Percentiles rank a stretch among this genome's conserved stretches.
phyloP scores from a whole-genome alignment of 1,140 invertebrate genomes.

The Homarus americanus region DNA sequence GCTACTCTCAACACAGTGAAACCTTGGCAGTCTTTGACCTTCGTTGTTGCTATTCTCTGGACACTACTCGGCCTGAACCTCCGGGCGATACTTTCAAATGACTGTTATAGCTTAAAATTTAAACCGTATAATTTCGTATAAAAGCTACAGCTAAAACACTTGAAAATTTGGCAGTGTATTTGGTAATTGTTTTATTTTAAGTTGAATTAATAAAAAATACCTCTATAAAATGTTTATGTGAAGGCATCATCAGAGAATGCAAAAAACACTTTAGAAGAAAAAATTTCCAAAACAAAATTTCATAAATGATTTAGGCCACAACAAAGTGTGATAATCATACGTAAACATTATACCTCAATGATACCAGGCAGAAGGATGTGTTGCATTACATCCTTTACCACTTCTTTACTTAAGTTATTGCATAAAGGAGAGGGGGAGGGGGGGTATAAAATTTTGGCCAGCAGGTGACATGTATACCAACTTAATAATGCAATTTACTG shows the following conservation, averaged over 20 bases:
- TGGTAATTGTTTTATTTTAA: background rate
- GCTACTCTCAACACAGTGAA: conserved; percentile 55
- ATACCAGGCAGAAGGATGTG: background rate
- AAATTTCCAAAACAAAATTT: background rate
- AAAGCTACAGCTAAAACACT: conserved; percentile 1
- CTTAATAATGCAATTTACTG: background rate
- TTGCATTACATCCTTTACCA: background rate
- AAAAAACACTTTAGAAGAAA: background rate
- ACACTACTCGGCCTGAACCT: background rate
- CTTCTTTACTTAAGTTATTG: background rate
- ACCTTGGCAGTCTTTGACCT: conserved; percentile 34
- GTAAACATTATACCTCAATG: background rate
- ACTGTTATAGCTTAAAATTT: background rate
- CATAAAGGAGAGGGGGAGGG: background rate
- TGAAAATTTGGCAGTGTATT: conserved; percentile 3
- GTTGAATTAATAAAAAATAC: background rate
- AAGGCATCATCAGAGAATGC: background rate
- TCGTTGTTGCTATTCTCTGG: conserved; percentile 17
- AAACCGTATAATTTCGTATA: background rate
- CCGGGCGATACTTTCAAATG: background rate
- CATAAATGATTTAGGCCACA: background rate
- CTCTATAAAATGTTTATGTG: background rate
- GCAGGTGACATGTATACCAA: background rate
- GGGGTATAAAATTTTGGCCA: background rate
- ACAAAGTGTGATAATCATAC: background rate